Base-by-base conservation (phyloP, 1,140 invertebrate species). In the Drosophila kikkawai region DNA sequence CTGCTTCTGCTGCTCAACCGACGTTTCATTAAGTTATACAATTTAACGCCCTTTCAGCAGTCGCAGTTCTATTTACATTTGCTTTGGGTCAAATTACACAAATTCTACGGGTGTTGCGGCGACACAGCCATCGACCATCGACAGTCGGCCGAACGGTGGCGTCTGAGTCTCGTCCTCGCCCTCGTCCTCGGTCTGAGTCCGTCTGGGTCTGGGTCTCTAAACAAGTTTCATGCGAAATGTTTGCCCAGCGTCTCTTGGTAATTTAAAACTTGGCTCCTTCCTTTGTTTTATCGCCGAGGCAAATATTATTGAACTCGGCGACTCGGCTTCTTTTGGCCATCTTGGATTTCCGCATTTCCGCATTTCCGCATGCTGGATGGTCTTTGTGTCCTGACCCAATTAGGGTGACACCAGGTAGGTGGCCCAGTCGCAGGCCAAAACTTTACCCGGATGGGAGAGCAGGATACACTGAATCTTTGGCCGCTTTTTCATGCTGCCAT, bases 11-110 rank as follows among this genome's bases (percentile, higher is more conserved):
- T 42, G 22, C 60, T 56, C 39, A 32, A 61, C 53, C 79, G 78
- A 50, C 86, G 86, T 90, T 91, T 90, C 86, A 90, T 90, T 90
- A 90, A 90, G 86, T 90, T 90, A 91, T 90, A 91, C 86, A 90
- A 90, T 90, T 90, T 91, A 86, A 91, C 85, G 85, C 85, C 86
- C 85, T 90, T 90, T 91, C 82, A 90, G 79, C 86, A 86, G 81
- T 90, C 79, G 70, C 60, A 90, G 76, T 91, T 90, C 77, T 90
- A 90, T 90, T 90, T 90, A 90, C 85, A 90, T 90, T 90, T 90
- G 85, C 85, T 91, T 91, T 90, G 85, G 85, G 86, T 90, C 85
- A 91, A 90, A 90, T 90, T 90, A 90, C 85, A 90, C 86, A 90
- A 90, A 90, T 90, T 90, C 85, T 88, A 90, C 85, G 85, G 85